phyloP scores from a whole-genome alignment of 2,888 invertebrate species.

The Metallyticus violacea region DNA sequence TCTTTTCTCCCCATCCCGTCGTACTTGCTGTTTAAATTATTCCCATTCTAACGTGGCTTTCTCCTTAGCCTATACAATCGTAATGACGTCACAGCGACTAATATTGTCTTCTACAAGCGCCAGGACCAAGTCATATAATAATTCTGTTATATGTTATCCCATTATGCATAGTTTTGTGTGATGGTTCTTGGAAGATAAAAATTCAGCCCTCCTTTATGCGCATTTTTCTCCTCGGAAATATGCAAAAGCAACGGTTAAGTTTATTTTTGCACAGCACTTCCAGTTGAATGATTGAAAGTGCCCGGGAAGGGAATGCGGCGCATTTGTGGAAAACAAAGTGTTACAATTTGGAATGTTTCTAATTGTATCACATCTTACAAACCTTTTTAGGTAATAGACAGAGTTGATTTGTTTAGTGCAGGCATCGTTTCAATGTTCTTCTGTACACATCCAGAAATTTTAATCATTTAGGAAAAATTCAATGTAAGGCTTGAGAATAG shows the following conservation, averaged over 20 bases:
- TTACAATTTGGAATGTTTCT: too few species aligned
- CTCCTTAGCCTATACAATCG: background rate
- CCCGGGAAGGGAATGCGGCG: too few species aligned
- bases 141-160: background rate
- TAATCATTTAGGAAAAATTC: too few species aligned
- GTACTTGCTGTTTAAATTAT: background rate
- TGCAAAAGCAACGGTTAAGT: background rate
- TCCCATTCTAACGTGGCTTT: background rate
- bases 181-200: too few species aligned
- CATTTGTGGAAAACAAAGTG: too few species aligned
- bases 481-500: too few species aligned
- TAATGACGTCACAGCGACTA: background rate
- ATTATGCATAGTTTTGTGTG: background rate
- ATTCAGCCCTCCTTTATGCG: too few species aligned
- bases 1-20: background rate
- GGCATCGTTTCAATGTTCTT: too few species aligned
- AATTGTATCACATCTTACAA: too few species aligned
- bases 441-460: too few species aligned
- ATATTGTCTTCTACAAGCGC: background rate
- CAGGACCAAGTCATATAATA: background rate
- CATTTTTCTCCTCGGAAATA: background rate
- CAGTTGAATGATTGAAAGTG: background rate
- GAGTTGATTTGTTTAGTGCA: too few species aligned
- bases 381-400: too few species aligned
- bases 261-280: background rate